A percentile compares a stretch with the other conserved stretches of the same genome.
Evolutionary conservation across 1,140 invertebrate species (phyloP).

Genomic region (Rhynchophorus ferrugineus): DNA sequence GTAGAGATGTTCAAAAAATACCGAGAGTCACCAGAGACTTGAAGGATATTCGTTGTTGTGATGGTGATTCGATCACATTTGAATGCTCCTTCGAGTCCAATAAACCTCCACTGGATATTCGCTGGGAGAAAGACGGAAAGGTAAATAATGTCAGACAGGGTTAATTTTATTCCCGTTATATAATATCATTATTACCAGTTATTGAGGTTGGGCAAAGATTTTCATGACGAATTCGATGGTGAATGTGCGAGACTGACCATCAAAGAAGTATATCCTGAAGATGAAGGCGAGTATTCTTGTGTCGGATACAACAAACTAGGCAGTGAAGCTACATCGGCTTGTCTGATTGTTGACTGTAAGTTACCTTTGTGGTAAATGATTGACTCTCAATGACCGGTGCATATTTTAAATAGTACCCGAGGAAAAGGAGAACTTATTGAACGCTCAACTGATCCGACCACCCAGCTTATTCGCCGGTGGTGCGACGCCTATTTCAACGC

Average conservation of each 20-base stretch:
- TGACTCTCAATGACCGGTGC: background rate
- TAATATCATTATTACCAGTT: constrained; percentile 54
- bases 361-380: constrained; percentile 5
- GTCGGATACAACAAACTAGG: constrained; percentile 74
- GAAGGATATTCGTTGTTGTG: constrained; percentile 69
- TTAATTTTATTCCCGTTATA: no score
- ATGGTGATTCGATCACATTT: constrained; percentile 69
- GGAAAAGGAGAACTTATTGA: constrained; percentile 68
- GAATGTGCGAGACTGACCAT: constrained; percentile 63
- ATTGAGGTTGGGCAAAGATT: constrained; percentile 59
- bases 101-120: constrained; percentile 54
- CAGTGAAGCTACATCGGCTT: constrained; percentile 68
- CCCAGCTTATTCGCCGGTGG: constrained; percentile 55
- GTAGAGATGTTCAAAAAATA: constrained; percentile 56
- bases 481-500: constrained; percentile 66
- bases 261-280: constrained; percentile 71
- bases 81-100: constrained; percentile 65
- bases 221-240: constrained; percentile 58
- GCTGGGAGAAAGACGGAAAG: constrained; percentile 74
- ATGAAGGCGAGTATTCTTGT: constrained; percentile 84
- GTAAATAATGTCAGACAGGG: constrained; percentile 43
- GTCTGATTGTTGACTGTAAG: constrained; percentile 72
- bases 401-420: constrained; percentile 57
- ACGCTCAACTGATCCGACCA: constrained; percentile 57
- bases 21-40: constrained; percentile 62